Percentiles rank a stretch among this genome's conserved stretches.
phyloP scores from a whole-genome alignment of 2,797 vertebrate species.

The Danio tinwini region DNA sequence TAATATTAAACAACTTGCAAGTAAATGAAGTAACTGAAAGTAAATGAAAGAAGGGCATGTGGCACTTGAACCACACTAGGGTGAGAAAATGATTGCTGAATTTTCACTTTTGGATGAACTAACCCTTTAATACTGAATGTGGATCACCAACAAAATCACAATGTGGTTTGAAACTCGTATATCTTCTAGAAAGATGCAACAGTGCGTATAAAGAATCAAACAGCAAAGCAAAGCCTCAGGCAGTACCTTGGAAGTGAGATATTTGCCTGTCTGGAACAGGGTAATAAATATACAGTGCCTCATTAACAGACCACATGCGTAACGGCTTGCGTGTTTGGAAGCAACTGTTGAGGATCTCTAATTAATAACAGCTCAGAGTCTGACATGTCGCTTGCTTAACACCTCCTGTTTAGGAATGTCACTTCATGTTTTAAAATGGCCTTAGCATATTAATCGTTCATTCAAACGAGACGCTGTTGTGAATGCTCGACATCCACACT shows the following conservation, averaged over 20 bases:
- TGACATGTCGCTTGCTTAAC: not conserved
- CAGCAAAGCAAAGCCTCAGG: conserved; percentile 1
- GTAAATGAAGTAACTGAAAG: no score
- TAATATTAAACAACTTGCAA: no score
- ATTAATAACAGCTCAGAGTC: conserved; percentile 29
- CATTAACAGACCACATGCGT: conserved; percentile 10
- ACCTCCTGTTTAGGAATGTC: conserved; percentile 10
- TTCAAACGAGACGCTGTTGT: not conserved
- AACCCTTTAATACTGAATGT: not conserved
- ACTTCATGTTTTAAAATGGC: conserved; percentile 26
- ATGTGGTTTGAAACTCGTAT: conserved; percentile 14
- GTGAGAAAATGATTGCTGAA: not conserved
- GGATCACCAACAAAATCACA: not conserved
- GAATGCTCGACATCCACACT: not conserved
- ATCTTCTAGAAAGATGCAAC: not conserved
- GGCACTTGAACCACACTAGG: not conserved
- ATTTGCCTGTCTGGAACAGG: conserved; percentile 46
- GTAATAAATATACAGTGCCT: conserved; percentile 44
- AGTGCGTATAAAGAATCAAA: not conserved
- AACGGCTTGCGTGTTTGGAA: not conserved
- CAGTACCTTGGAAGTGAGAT: conserved; percentile 27
- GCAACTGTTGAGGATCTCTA: conserved; percentile 4
- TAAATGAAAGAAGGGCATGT: no score
- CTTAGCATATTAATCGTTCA: conserved; percentile 20
- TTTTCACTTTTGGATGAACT: not conserved